Conservation (phyloP, 2,113 vertebrate species). For the Anolis carolinensis region DNA sequence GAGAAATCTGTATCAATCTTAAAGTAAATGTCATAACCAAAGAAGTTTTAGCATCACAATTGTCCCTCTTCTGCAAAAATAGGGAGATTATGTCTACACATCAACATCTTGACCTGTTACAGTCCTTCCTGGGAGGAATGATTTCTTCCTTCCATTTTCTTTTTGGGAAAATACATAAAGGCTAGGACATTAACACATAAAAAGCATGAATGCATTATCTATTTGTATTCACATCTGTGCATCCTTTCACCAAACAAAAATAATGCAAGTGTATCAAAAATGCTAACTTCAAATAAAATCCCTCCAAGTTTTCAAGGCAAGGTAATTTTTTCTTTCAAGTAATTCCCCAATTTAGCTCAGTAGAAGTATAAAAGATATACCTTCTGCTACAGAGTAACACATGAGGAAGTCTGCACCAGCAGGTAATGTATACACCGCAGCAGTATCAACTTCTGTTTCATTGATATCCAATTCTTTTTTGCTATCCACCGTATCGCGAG, state of each 20-base stretch:
- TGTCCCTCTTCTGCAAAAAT: not conserved
- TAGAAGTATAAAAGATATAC: constrained; percentile 64
- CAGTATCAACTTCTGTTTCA: constrained; percentile 84
- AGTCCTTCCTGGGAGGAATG: not conserved
- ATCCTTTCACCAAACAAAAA: not conserved
- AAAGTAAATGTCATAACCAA: too few species aligned
- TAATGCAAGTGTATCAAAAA: not conserved
- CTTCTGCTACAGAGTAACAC: constrained; percentile 97
- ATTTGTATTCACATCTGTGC: not conserved
- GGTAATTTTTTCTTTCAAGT: not conserved
- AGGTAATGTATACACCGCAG: constrained; percentile 84
- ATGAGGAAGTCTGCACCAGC: constrained; percentile 95
- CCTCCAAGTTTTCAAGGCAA: not conserved
- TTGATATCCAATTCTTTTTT: constrained; percentile 35
- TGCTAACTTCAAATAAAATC: not conserved
- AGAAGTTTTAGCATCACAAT: too few species aligned
- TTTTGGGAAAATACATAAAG: not conserved
- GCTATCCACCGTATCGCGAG: constrained; percentile 77
- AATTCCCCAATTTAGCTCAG: not conserved
- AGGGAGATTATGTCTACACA: too few species aligned
- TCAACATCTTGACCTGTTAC: not conserved
- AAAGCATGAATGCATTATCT: not conserved
- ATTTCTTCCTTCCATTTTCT: not conserved
- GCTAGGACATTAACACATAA: not conserved
- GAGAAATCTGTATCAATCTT: too few species aligned